Percentiles rank a stretch among this genome's conserved stretches.
phyloP scores from a whole-genome alignment of 2,113 vertebrate genomes.

The Nesogale talazaci region DNA sequence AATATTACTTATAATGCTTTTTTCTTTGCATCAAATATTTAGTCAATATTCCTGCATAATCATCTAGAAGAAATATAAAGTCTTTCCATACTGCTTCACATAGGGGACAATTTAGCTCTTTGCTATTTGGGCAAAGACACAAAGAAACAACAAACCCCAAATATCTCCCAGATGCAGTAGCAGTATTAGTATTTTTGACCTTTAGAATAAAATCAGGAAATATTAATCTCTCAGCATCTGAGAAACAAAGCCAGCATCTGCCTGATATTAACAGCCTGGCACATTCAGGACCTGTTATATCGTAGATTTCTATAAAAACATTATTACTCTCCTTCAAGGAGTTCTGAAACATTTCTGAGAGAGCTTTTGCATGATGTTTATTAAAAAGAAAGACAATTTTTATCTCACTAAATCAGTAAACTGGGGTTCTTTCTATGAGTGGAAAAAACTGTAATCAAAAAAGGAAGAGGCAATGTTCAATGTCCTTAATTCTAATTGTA shows the following conservation, averaged over 20 bases:
- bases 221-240: neutral
- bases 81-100: neutral
- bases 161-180: neutral
- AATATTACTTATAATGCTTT: neutral
- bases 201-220: constrained; percentile 54
- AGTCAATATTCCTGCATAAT: neutral
- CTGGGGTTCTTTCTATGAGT: neutral
- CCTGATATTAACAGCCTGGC: neutral
- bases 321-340: neutral
- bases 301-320: neutral
- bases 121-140: neutral
- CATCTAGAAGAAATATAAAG: neutral
- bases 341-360: constrained; percentile 26
- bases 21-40: neutral
- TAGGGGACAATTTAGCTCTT: neutral
- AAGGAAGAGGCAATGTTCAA: neutral
- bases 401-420: neutral
- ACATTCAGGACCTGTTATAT: neutral
- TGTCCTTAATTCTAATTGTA: constrained; percentile 19
- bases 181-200: constrained; percentile 7
- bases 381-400: constrained; percentile 45
- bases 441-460: neutral
- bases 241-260: constrained; percentile 9
- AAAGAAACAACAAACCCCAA: neutral
- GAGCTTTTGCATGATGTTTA: neutral